Conservation (phyloP, 2,113 vertebrate species). For the Apus apus region DNA sequence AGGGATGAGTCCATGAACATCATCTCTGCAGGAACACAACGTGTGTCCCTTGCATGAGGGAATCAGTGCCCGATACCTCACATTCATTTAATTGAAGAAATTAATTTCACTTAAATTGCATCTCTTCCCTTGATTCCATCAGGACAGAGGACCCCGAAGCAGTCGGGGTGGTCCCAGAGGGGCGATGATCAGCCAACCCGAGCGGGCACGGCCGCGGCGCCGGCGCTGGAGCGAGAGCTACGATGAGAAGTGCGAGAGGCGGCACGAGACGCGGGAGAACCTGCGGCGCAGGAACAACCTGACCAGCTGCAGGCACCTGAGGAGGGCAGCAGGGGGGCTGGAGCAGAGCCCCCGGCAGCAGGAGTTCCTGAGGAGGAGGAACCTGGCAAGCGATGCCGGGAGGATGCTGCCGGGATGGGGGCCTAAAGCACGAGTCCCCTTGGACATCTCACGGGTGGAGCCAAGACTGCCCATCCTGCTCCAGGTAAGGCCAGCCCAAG, state of each 20-base stretch:
- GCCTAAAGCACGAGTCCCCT: not conserved
- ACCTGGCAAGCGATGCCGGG: not conserved
- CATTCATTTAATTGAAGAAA: rapidly evolving
- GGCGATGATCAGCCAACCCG: slow-evolving; percentile 34
- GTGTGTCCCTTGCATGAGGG: not conserved
- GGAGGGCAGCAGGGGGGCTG: not conserved
- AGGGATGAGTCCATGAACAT: rapidly evolving
- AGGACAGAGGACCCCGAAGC: not conserved
- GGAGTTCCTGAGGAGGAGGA: slow-evolving; percentile 75
- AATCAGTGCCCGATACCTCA: rapidly evolving
- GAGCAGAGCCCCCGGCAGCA: slow-evolving; percentile 54
- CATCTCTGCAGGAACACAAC: not conserved
- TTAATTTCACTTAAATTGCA: rapidly evolving
- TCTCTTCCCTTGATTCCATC: not conserved
- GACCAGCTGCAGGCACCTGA: slow-evolving; percentile 45
- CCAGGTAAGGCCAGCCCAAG: slow-evolving; percentile 51
- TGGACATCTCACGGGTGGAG: rapidly evolving
- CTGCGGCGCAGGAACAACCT: slow-evolving; percentile 29
- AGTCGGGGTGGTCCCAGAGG: rapidly evolving
- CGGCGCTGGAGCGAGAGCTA: slow-evolving; percentile 64
- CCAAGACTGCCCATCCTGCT: not conserved
- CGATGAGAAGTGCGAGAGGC: slow-evolving; percentile 74
- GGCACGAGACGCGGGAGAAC: slow-evolving; percentile 65
- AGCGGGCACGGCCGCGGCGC: not conserved
- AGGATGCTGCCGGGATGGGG: not conserved